Evolutionary conservation across 2,113 vertebrate genomes (phyloP).

Genomic region (Rousettus leschenaultii): DNA sequence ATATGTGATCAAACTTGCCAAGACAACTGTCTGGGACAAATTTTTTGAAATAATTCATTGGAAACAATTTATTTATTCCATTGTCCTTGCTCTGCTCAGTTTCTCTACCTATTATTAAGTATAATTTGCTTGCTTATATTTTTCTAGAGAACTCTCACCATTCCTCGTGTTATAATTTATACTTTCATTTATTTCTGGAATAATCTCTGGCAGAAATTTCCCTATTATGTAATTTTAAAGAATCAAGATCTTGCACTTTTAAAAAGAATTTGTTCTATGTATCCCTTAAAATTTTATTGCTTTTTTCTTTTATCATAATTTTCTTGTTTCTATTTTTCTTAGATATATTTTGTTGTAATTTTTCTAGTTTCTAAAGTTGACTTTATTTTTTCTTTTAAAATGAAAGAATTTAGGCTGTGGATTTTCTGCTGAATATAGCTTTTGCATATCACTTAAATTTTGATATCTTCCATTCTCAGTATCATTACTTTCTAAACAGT

Average conservation of each 20-base stretch:
- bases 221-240: background rate
- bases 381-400: slow-evolving; percentile 37
- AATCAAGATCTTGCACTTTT: background rate
- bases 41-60: slow-evolving; percentile 60
- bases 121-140: background rate
- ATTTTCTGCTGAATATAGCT: background rate
- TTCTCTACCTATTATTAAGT: background rate
- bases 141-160: background rate
- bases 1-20: background rate
- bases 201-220: background rate
- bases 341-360: background rate
- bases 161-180: background rate
- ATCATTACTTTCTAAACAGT: background rate
- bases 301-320: background rate
- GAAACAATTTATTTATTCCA: slow-evolving; percentile 42
- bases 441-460: background rate
- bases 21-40: slow-evolving; percentile 31
- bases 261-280: background rate
- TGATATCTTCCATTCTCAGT: background rate
- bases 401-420: background rate
- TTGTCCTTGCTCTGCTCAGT: background rate
- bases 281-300: background rate
- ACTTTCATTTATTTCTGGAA: background rate
- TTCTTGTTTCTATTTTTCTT: background rate
- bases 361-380: background rate